phyloP scores from a whole-genome alignment of 2,113 vertebrate genomes.

The Vulpes ferrilata region DNA sequence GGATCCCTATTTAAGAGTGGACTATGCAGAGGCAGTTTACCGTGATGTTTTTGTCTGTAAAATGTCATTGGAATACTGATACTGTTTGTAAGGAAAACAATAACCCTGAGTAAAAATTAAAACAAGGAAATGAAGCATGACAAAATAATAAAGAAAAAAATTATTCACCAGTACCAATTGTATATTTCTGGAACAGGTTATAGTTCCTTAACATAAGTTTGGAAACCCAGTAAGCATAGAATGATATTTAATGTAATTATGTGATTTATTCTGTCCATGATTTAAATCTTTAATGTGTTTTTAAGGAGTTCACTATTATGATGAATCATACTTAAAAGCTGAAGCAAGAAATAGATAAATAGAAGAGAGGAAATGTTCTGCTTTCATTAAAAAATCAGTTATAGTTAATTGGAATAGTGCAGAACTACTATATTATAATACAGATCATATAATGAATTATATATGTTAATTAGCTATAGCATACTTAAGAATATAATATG shows the following conservation, averaged over 20 bases:
- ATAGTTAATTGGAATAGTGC: neutral
- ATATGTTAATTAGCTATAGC: neutral
- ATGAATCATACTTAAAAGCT: neutral
- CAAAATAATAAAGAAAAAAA: neutral
- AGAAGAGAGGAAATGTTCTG: neutral
- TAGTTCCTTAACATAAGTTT: neutral
- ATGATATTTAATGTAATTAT: neutral
- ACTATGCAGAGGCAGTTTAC: neutral
- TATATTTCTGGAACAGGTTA: neutral
- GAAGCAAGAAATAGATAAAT: neutral
- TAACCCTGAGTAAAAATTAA: neutral
- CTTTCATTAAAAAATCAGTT: conserved; percentile 1
- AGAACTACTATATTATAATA: neutral
- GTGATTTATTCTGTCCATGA: neutral
- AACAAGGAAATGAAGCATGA: neutral
- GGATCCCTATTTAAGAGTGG: neutral
- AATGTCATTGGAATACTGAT: neutral
- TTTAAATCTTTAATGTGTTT: neutral
- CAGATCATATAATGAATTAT: neutral
- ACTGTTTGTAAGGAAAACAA: neutral
- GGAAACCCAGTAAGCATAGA: neutral
- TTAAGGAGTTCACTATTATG: neutral
- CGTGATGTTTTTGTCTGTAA: neutral
- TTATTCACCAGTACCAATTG: neutral
- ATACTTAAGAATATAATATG: neutral